Evolutionary conservation across 2,113 vertebrate species (phyloP).

Genomic region (Ivindomyrus marchei): DNA sequence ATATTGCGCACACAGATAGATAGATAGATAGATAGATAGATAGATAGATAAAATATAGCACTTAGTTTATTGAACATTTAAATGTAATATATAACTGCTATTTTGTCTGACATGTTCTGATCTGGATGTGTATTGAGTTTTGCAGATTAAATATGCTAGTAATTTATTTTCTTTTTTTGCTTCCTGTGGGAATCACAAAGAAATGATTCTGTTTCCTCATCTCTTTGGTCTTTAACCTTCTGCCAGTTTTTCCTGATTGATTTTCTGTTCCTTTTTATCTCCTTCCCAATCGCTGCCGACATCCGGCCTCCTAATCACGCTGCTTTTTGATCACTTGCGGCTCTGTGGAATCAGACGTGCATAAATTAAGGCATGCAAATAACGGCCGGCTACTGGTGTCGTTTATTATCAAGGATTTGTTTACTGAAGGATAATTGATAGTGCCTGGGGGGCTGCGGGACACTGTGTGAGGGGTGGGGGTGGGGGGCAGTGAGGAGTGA

Average conservation of each 20-base stretch:
- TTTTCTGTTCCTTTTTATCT: slow-evolving; percentile 11
- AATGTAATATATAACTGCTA: not conserved
- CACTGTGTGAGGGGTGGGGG: not conserved
- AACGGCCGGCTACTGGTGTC: slow-evolving; percentile 60
- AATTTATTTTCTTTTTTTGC: not conserved
- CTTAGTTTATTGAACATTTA: not conserved
- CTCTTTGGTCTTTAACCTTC: not conserved
- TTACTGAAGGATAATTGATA: slow-evolving; percentile 96
- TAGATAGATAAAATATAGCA: not conserved
- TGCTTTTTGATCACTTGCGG: slow-evolving; percentile 41
- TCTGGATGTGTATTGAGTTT: not conserved
- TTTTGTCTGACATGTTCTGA: not conserved
- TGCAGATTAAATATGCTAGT: not conserved
- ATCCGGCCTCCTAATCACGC: slow-evolving; percentile 37
- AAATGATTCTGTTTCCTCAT: not conserved
- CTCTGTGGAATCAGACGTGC: slow-evolving; percentile 41
- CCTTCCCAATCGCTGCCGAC: not conserved
- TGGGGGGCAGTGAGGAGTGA: slow-evolving; percentile 74
- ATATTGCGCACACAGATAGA: not conserved
- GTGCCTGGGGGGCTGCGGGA: slow-evolving; percentile 70
- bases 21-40: not conserved
- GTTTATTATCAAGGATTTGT: slow-evolving; percentile 82
- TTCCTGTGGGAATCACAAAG: not conserved
- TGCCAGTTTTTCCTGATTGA: not conserved
- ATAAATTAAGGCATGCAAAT: slow-evolving; percentile 61